Conservation (phyloP, 1,140 invertebrate genomes). For the Pemphigus obesinymphae region DNA sequence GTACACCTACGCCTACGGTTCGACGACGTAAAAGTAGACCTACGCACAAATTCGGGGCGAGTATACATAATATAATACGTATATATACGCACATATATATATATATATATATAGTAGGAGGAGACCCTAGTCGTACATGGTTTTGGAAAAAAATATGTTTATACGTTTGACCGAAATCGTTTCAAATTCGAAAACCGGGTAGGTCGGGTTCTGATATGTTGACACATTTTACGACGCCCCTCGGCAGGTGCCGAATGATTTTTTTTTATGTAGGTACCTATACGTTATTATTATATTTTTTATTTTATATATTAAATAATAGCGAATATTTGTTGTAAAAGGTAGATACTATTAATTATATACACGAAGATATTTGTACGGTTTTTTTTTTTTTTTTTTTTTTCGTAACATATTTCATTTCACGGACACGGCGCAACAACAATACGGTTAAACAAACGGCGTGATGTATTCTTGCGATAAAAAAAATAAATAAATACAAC, state of each 20-base stretch:
- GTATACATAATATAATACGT: neutral
- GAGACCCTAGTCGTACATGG: neutral
- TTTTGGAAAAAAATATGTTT: neutral
- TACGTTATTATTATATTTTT: no score
- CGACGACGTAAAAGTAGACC: neutral
- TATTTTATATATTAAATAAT: no score
- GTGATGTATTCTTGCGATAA: neutral
- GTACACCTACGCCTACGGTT: no score
- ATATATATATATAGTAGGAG: neutral
- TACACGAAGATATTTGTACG: neutral
- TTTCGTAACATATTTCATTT: neutral
- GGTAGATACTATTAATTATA: neutral
- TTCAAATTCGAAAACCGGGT: neutral
- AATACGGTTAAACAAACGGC: no score
- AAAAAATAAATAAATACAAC: no score
- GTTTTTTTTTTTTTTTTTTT: neutral
- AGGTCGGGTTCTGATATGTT: neutral
- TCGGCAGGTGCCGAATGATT: neutral
- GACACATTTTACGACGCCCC: conserved; percentile 1
- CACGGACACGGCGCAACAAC: no score
- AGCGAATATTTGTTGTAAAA: neutral
- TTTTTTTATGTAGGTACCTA: neutral
- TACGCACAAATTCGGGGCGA: neutral
- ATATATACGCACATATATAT: neutral
- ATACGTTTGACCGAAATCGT: neutral